Evolutionary conservation across 2,888 invertebrate species (phyloP).

Genomic region (Ephialtes manifestator): DNA sequence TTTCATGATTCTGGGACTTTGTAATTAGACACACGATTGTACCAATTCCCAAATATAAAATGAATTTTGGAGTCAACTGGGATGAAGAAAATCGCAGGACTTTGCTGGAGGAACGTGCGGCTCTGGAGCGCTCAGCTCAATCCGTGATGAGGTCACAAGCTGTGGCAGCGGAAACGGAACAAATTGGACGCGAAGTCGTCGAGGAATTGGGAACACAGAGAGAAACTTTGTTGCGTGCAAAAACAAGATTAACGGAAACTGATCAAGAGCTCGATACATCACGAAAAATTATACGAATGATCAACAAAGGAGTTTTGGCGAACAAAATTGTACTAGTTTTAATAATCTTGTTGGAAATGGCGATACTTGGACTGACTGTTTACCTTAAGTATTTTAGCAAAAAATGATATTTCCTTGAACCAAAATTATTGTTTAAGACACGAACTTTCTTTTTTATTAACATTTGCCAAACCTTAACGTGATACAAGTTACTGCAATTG

Average conservation of each 20-base stretch:
- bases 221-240: constrained; percentile 90
- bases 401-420: constrained; percentile 43
- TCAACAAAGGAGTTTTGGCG: constrained; percentile 90
- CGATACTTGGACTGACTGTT: constrained; percentile 89
- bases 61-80: constrained; percentile 85
- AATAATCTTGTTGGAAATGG: constrained; percentile 91
- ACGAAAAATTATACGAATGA: constrained; percentile 89
- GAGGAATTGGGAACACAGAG: constrained; percentile 92
- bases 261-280: constrained; percentile 90
- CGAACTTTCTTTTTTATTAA: not conserved
- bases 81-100: constrained; percentile 88
- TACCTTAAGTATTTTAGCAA: constrained; percentile 89
- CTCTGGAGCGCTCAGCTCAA: constrained; percentile 88
- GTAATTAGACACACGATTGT: not conserved
- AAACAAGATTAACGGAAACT: constrained; percentile 90
- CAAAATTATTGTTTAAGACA: constrained; percentile 11
- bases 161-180: constrained; percentile 93
- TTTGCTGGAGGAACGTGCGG: constrained; percentile 87
- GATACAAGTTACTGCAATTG: not conserved
- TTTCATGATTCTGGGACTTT: not conserved
- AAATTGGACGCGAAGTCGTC: constrained; percentile 92
- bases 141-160: constrained; percentile 91
- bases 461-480: not conserved
- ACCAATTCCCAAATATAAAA: constrained; percentile 67
- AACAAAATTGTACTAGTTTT: constrained; percentile 92